Evolutionary conservation across 2,797 vertebrate species (phyloP).

Genomic region (Sebastes ruberrimus): DNA sequence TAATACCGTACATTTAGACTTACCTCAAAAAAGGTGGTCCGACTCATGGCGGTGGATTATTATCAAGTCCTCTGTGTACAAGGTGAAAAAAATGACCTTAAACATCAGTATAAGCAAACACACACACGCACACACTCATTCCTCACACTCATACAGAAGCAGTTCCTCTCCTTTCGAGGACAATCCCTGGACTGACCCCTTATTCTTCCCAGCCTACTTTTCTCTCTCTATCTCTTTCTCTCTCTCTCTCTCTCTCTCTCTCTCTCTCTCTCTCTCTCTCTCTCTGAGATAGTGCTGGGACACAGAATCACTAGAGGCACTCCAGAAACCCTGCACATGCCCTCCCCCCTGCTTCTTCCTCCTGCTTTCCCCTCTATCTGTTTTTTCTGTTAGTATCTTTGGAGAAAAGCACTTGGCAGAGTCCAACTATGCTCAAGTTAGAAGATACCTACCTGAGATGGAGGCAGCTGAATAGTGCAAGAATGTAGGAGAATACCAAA

Average conservation of each 20-base stretch:
- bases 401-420: constrained; percentile 26
- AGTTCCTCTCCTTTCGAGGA: constrained; percentile 60
- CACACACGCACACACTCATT: constrained; percentile 19
- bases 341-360: constrained; percentile 13
- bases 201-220: constrained; percentile 40
- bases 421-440: constrained; percentile 1
- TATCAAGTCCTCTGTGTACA: constrained; percentile 25
- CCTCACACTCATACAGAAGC: constrained; percentile 27
- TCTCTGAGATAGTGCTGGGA: constrained; percentile 30
- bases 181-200: constrained; percentile 64
- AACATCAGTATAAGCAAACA: constrained; percentile 20
- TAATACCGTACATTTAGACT: constrained; percentile 10
- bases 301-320: constrained; percentile 47
- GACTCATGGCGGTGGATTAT: constrained; percentile 65
- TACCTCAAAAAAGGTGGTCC: constrained; percentile 81
- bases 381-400: background rate
- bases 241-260: background rate
- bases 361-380: background rate
- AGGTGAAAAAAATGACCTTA: constrained; percentile 6
- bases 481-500: background rate
- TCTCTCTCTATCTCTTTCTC: constrained; percentile 13
- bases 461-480: background rate
- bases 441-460: constrained; percentile 8
- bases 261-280: background rate
- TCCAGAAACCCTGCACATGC: constrained; percentile 25